Evolutionary conservation across 2,888 invertebrate genomes (phyloP).

Genomic region (Phrixothrix hirtus): DNA sequence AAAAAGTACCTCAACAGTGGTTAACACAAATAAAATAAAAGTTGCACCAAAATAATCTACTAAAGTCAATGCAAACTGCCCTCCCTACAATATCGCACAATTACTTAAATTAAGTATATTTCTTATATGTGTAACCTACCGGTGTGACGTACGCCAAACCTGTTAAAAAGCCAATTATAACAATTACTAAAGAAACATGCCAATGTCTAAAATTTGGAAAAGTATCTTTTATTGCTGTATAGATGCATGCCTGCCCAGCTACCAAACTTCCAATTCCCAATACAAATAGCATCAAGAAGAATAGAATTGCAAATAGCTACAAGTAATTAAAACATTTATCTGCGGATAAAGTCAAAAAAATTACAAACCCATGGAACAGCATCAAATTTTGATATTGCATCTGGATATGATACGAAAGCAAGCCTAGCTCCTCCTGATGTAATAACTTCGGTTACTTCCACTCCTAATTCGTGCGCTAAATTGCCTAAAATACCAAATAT

Average conservation of each 20-base stretch:
- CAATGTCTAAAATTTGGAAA: constrained; percentile 65
- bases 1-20: constrained; percentile 61
- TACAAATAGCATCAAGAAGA: constrained; percentile 81
- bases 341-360: too few relatives aligned
- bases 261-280: constrained; percentile 77
- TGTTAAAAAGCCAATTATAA: constrained; percentile 65
- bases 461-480: constrained; percentile 68
- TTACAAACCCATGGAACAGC: constrained; percentile 68
- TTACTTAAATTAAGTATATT: neutral
- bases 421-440: constrained; percentile 74
- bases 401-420: constrained; percentile 83
- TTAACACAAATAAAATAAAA: constrained; percentile 63
- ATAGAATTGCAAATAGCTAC: constrained; percentile 73
- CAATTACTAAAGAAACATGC: constrained; percentile 59
- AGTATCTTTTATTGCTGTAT: constrained; percentile 69
- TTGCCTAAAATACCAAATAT: constrained; percentile 84
- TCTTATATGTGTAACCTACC: constrained; percentile 56
- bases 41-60: constrained; percentile 67
- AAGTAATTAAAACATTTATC: neutral
- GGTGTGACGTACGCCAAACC: constrained; percentile 78
- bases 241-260: constrained; percentile 70
- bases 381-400: constrained; percentile 76
- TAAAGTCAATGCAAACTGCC: constrained; percentile 63
- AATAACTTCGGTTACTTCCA: constrained; percentile 67
- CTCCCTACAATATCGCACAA: constrained; percentile 61